A percentile compares a stretch with the other conserved stretches of the same genome.
These are phyloP conservation scores for Ceyx cyanopectus DNA, from an alignment of 2,113 vertebrate species.

Conservation along the genomic window DNA sequence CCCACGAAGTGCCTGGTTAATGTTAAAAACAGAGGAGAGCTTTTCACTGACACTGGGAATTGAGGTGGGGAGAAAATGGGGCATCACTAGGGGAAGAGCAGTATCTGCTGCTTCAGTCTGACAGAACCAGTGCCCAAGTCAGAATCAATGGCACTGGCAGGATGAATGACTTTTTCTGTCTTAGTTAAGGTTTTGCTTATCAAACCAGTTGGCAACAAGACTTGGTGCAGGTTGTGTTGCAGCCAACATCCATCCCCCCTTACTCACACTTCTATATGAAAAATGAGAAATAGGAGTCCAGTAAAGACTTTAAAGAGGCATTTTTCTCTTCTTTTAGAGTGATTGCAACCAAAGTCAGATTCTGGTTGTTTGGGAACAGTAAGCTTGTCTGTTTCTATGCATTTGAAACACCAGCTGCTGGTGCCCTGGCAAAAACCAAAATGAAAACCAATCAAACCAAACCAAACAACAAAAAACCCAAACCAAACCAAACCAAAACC, in stretches of 20 bases:
- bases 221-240: background rate
- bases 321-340: background rate
- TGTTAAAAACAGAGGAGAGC: background rate
- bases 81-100: background rate
- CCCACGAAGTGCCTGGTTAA: constrained; percentile 25
- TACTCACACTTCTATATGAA: background rate
- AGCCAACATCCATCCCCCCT: background rate
- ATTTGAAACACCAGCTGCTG: background rate
- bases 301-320: background rate
- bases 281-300: background rate
- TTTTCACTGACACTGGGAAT: background rate
- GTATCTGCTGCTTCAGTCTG: background rate
- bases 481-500: too few species aligned
- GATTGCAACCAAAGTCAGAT: background rate
- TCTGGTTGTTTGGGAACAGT: background rate
- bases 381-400: background rate
- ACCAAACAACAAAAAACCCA: too few species aligned
- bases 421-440: background rate
- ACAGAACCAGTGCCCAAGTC: background rate
- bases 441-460: background rate
- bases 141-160: background rate
- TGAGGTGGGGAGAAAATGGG: background rate
- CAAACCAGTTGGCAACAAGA: background rate
- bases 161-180: background rate
- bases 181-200: background rate